phyloP scores from a whole-genome alignment of 2,797 vertebrate species.

The Poecilia wingei region DNA sequence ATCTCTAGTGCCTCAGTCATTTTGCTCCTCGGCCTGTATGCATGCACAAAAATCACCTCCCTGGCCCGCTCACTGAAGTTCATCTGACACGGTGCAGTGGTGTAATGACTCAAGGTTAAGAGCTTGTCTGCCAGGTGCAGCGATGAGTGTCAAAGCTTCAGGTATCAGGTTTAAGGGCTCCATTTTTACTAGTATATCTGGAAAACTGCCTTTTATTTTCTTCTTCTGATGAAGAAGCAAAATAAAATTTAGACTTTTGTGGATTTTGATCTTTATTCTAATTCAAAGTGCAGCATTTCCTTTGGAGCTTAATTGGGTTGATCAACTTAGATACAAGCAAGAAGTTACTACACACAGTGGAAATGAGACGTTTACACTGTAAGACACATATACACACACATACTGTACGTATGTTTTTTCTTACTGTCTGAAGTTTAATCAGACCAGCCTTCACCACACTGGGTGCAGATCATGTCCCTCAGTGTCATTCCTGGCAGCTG shows the following conservation, averaged over 20 bases:
- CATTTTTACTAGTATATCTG: constrained; percentile 31
- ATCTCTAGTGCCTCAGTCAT: constrained; percentile 53
- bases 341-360: not conserved
- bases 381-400: not conserved
- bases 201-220: constrained; percentile 29
- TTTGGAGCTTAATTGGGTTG: not conserved
- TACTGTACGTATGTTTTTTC: not conserved
- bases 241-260: constrained; percentile 13
- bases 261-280: constrained; percentile 30
- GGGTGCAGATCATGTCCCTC: not conserved
- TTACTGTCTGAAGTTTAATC: not conserved
- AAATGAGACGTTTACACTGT: not conserved
- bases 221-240: constrained; percentile 21
- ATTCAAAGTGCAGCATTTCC: constrained; percentile 32
- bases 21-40: constrained; percentile 23
- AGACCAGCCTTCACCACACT: not conserved
- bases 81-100: constrained; percentile 39
- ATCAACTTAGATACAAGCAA: not conserved
- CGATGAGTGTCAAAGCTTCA: constrained; percentile 36
- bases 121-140: constrained; percentile 40
- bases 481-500: not conserved
- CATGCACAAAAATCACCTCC: constrained; percentile 43
- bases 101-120: constrained; percentile 56
- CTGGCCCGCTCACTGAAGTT: constrained; percentile 22
- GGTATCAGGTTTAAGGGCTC: constrained; percentile 25